Conservation (phyloP, 2,888 invertebrate genomes). For the Drosophila mimetica region DNA sequence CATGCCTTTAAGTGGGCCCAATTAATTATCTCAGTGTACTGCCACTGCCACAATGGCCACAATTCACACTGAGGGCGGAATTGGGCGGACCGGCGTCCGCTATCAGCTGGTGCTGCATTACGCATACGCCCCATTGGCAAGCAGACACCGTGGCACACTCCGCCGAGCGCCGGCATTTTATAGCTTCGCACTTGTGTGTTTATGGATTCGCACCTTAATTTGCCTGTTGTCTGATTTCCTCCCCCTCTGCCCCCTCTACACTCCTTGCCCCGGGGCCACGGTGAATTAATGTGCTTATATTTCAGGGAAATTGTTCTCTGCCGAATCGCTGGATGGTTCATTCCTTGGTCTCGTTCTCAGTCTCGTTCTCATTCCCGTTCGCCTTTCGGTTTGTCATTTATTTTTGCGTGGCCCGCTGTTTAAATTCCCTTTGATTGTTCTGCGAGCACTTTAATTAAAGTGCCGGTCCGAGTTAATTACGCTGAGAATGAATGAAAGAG, state of each 20-base stretch:
- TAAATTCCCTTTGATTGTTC: conserved; percentile 62
- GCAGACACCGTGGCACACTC: conserved; percentile 44
- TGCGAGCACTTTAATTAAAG: conserved; percentile 51
- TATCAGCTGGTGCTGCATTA: conserved; percentile 62
- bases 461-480: conserved; percentile 46
- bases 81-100: conserved; percentile 12
- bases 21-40: conserved; percentile 6
- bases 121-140: conserved; percentile 65
- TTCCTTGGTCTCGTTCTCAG: conserved; percentile 8
- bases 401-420: conserved; percentile 36
- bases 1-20: neutral
- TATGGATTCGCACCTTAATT: conserved; percentile 81
- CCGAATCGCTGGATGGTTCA: conserved; percentile 56
- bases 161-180: conserved; percentile 61
- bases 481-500: conserved; percentile 33
- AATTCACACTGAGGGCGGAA: conserved; percentile 26
- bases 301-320: conserved; percentile 80
- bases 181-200: conserved; percentile 80
- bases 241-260: neutral
- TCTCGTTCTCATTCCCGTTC: conserved; percentile 1
- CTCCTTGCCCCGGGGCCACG: neutral
- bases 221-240: conserved; percentile 71
- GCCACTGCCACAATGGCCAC: conserved; percentile 42
- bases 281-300: conserved; percentile 83
- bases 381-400: conserved; percentile 56